phyloP scores from a whole-genome alignment of 2,888 invertebrate genomes.

The Netelia virgata region DNA sequence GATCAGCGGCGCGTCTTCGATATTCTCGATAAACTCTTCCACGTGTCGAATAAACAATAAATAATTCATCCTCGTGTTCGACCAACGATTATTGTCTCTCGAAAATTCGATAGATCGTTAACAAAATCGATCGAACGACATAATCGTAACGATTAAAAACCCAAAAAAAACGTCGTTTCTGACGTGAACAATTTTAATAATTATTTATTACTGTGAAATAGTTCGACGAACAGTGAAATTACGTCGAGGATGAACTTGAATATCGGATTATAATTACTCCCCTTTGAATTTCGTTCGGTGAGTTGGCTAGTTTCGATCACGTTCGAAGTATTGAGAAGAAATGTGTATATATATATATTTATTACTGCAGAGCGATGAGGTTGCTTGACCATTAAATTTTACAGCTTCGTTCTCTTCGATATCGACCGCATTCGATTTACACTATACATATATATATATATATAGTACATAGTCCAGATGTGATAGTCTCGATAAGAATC shows the following conservation, averaged over 20 bases:
- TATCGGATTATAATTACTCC: constrained; percentile 48
- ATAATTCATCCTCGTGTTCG: not conserved
- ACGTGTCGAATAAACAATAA: not conserved
- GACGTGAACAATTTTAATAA: no score
- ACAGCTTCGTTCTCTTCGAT: not conserved
- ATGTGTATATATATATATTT: not conserved
- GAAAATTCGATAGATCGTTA: not conserved
- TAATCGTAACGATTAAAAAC: not conserved
- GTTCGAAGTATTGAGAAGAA: not conserved
- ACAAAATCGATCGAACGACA: not conserved
- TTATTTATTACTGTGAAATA: not conserved
- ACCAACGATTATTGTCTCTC: not conserved
- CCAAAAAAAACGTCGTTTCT: no score
- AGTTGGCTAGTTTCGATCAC: constrained; percentile 32
- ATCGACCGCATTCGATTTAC: constrained; percentile 13
- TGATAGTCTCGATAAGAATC: constrained; percentile 45
- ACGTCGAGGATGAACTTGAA: constrained; percentile 35
- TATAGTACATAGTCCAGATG: not conserved
- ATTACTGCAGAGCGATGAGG: constrained; percentile 3
- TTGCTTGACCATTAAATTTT: constrained; percentile 6
- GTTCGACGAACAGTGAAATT: constrained; percentile 6
- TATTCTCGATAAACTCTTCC: not conserved
- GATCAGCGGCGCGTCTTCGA: not conserved
- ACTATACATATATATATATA: not conserved
- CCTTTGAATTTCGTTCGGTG: constrained; percentile 27